These are phyloP conservation scores for Anneissia japonica DNA, from an alignment of 35 echinoderm and acorn worm genomes.

Conservation along the genomic window DNA sequence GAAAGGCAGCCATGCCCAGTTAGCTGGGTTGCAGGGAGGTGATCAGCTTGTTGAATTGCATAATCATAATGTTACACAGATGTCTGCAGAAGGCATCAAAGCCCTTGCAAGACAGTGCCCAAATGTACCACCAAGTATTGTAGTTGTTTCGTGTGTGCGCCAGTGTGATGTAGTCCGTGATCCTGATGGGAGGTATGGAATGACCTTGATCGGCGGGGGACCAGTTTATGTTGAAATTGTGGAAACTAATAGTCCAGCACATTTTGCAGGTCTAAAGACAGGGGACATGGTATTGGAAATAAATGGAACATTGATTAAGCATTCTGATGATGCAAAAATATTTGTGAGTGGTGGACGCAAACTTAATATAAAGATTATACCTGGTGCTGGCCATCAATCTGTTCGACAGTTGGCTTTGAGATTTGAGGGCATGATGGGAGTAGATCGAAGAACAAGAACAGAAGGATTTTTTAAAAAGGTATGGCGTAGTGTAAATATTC, in stretches of 20 bases:
- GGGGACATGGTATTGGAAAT: constrained; percentile 99
- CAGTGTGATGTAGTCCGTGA: constrained; percentile 70
- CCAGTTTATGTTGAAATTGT: constrained; percentile 87
- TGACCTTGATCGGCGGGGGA: constrained; percentile 84
- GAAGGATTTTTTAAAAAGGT: constrained; percentile 95
- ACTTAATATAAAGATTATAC: constrained; percentile 88
- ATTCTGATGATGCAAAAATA: constrained; percentile 95
- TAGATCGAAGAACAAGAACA: constrained; percentile 66
- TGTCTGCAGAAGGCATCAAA: constrained; percentile 51
- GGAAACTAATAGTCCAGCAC: constrained; percentile 51
- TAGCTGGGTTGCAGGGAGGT: constrained; percentile 82
- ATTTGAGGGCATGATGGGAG: constrained; percentile 65
- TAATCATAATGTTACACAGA: constrained; percentile 52
- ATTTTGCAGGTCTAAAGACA: constrained; percentile 44
- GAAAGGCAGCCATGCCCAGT: constrained; percentile 56
- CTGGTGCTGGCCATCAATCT: constrained; percentile 85
- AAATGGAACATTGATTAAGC: constrained; percentile 86
- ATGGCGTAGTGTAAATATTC: not conserved
- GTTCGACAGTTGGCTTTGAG: constrained; percentile 68
- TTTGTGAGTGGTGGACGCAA: constrained; percentile 67
- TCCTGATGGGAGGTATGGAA: constrained; percentile 81
- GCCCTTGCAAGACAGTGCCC: constrained; percentile 64
- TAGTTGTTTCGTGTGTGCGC: constrained; percentile 81
- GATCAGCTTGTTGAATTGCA: constrained; percentile 81
- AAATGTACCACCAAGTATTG: constrained; percentile 80